Evolutionary conservation across 2,888 invertebrate genomes (phyloP).

Genomic region (Protonemura montana): DNA sequence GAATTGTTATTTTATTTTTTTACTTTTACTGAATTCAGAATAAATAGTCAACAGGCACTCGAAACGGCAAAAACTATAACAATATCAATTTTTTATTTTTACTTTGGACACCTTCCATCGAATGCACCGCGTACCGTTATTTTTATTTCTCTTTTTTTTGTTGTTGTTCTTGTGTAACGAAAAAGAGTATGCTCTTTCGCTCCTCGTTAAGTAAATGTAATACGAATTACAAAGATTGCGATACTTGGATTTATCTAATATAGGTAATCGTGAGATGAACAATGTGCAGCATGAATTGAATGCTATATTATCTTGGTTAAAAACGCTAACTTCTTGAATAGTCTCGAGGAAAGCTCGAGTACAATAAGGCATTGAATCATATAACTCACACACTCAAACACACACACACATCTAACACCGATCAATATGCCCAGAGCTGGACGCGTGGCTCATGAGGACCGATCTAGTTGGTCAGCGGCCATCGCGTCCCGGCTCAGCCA

Average conservation of each 20-base stretch:
- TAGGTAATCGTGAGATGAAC: constrained; percentile 13
- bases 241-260: constrained; percentile 1
- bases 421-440: neutral
- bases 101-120: neutral
- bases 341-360: constrained; percentile 14
- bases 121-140: neutral
- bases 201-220: neutral
- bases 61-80: constrained; percentile 19
- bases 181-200: neutral
- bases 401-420: neutral
- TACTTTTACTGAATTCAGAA: constrained; percentile 1
- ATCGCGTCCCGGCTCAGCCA: too few species aligned
- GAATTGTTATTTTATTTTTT: neutral
- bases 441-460: neutral
- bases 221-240: constrained; percentile 23
- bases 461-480: too few species aligned
- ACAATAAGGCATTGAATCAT: constrained; percentile 14
- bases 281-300: constrained; percentile 14
- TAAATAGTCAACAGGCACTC: constrained; percentile 28
- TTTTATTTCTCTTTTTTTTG: neutral
- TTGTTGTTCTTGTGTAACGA: too few species aligned
- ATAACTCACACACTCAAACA: neutral
- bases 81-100: neutral
- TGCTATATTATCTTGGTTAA: constrained; percentile 7
- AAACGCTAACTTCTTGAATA: neutral